Conservation (phyloP, 2,113 vertebrate species). For the Sialia sialis region DNA sequence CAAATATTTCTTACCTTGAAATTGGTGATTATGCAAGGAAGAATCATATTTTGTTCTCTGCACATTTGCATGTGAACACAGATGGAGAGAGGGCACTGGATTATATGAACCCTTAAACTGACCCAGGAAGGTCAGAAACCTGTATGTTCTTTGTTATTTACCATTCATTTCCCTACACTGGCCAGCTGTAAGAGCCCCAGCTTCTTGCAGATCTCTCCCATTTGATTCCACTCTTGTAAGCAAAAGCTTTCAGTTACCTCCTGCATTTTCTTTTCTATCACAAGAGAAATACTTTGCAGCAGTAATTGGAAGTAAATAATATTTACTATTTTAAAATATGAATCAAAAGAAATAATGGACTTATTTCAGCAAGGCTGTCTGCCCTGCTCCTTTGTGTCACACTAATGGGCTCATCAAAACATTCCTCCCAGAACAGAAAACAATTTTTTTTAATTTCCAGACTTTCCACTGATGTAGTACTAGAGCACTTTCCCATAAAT, state of each 20-base stretch:
- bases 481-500: not conserved
- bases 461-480: not conserved
- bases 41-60: not conserved
- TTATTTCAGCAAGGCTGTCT: not conserved
- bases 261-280: not conserved
- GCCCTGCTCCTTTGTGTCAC: not conserved
- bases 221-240: not conserved
- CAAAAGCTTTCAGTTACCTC: not conserved
- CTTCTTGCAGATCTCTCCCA: not conserved
- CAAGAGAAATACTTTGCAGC: not conserved
- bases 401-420: not conserved
- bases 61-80: not conserved
- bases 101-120: not conserved
- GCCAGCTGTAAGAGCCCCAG: not conserved
- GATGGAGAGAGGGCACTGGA: not conserved
- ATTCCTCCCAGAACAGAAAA: not conserved
- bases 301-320: not conserved
- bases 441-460: not conserved
- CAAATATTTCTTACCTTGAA: not conserved
- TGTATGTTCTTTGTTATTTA: not conserved
- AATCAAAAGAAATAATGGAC: not conserved
- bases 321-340: not conserved
- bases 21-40: not conserved
- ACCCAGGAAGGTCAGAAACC: not conserved
- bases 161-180: not conserved